These are phyloP conservation scores for Drosophila lini DNA, from an alignment of 1,140 invertebrate genomes.

Conservation along the genomic window DNA sequence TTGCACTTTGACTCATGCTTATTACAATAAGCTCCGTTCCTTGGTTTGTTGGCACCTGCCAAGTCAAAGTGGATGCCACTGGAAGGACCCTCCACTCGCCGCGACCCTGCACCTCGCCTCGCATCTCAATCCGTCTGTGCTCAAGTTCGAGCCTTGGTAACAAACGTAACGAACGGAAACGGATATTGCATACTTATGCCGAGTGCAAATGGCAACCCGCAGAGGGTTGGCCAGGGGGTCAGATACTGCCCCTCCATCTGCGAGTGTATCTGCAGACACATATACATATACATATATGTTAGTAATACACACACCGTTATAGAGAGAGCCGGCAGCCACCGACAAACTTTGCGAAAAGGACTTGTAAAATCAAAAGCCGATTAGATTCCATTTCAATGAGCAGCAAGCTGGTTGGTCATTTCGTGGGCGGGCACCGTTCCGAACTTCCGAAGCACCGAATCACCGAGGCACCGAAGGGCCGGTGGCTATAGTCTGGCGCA, in stretches of 20 bases:
- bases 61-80: conserved; percentile 60
- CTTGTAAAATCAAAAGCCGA: conserved; percentile 82
- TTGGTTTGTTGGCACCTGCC: conserved; percentile 67
- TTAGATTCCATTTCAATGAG: conserved; percentile 82
- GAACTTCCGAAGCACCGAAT: not conserved
- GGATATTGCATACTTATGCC: conserved; percentile 81
- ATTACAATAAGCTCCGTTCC: conserved; percentile 67
- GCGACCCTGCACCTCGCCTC: not conserved
- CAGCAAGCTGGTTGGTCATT: conserved; percentile 79
- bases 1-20: conserved; percentile 76
- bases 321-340: conserved; percentile 47
- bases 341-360: conserved; percentile 75
- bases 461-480: not conserved
- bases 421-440: conserved; percentile 47
- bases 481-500: not conserved
- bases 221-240: conserved; percentile 7
- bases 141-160: conserved; percentile 65
- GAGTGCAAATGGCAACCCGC: conserved; percentile 73
- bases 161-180: conserved; percentile 80
- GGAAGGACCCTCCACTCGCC: conserved; percentile 43
- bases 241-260: conserved; percentile 7
- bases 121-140: conserved; percentile 30
- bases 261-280: conserved; percentile 19
- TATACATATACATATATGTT: conserved; percentile 2
- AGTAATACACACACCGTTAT: conserved; percentile 53